Evolutionary conservation across 2,888 invertebrate genomes (phyloP).

Genomic region (Xestia rhomboidea): DNA sequence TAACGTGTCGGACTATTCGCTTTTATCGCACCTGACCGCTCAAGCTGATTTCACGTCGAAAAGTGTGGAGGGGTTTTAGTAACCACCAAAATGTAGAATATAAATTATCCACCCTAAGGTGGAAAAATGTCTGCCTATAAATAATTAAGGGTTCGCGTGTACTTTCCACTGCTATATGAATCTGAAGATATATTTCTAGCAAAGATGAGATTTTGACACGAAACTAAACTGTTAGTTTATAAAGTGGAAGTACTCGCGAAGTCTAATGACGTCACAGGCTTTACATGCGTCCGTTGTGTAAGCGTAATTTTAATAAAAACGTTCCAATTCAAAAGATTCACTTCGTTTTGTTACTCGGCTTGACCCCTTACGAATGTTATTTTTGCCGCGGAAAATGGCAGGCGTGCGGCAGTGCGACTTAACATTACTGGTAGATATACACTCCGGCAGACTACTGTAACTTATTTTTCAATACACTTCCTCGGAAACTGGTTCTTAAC

Average conservation of each 20-base stretch:
- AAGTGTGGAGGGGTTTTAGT: background rate
- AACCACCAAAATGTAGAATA: background rate
- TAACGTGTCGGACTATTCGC: background rate
- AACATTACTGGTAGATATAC: background rate
- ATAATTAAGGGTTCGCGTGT: conserved; percentile 4
- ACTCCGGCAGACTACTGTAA: background rate
- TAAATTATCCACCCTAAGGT: background rate
- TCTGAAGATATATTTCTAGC: background rate
- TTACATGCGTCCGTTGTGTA: conserved; percentile 41
- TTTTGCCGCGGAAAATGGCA: background rate
- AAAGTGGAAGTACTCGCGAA: conserved; percentile 12
- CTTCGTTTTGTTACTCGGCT: conserved; percentile 22
- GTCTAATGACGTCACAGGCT: conserved; percentile 30
- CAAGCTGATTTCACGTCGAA: background rate
- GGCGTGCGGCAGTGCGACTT: background rate
- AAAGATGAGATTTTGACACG: background rate
- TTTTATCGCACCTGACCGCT: background rate
- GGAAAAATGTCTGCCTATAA: background rate
- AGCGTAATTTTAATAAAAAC: conserved; percentile 50
- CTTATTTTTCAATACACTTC: too few relatives aligned
- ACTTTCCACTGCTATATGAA: background rate
- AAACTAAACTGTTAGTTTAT: background rate
- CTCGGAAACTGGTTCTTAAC: too few relatives aligned
- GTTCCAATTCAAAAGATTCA: conserved; percentile 34
- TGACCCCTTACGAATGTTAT: background rate